Evolutionary conservation across 2,113 vertebrate genomes (phyloP), one percentile per base, ranked within the genome.

Genomic region (Pagrus major): DNA sequence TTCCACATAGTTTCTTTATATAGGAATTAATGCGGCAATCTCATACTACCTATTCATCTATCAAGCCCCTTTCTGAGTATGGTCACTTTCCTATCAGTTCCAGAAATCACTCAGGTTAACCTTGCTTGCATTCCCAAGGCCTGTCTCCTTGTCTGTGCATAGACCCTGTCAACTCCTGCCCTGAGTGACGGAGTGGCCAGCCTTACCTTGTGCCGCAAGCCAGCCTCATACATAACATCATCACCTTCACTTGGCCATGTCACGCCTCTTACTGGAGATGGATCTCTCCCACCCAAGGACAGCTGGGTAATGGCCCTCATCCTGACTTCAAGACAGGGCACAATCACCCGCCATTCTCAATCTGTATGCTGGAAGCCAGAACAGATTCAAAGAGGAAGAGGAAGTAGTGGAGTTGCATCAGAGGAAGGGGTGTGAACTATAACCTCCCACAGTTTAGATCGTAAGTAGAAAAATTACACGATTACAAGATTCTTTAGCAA

Each of bases 241-340:
- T 94, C 93, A 94, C 93, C 90, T 93, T 92, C 88, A 89, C 91
- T 91, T 88, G 88, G 86, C 86, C 72, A 78, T 93, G 89, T 84
- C 91, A 86, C 51, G 81, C 88, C 89, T 91, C 81, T 80, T 85
- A 80, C 20, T 35, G 68, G 78, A 91, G 92, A 95, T 84, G 78
- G 82, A 94, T 95, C 79, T 61, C 60, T 78, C 54, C 56, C 31
- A 37, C 39, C 75, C 94, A 95, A 95, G 95, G 95, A 93, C 93
- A 76, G 79, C 81, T 49, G 74, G 81, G 84, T 92, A 93, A 95
- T 93, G 89, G 86, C 78, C 78, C 86, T 68, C 72, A 81, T 87
- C 86, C 80, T 51, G 71, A 86, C 76, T 88, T 79, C 37, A 77
- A 88, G 75, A 83, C 20, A 63, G 78, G 65, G 44, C 47, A 51